Evolutionary conservation across 2,888 invertebrate species (phyloP).

Genomic region (Prenolepis imparis): DNA sequence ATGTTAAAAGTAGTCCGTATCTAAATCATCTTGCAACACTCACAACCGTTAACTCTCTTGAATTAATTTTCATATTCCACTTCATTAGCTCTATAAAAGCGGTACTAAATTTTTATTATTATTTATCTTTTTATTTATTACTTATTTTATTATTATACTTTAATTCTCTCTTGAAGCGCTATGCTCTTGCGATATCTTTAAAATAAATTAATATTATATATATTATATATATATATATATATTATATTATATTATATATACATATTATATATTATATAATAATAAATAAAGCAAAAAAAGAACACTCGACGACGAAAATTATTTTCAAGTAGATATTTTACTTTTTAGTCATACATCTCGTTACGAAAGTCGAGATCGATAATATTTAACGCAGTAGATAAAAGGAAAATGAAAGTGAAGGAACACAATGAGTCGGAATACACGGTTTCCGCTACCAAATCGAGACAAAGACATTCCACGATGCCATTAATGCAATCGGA

Average conservation of each 20-base stretch:
- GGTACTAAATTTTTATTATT: not conserved
- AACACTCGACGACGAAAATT: not conserved
- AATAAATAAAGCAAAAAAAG: not conserved
- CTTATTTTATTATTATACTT: not conserved
- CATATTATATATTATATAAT: not conserved
- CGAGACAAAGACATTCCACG: constrained; percentile 69
- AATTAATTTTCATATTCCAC: constrained; percentile 32
- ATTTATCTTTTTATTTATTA: too few relatives aligned
- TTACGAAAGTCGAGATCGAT: not conserved
- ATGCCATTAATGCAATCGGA: constrained; percentile 74
- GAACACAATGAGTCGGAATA: constrained; percentile 67
- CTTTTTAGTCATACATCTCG: not conserved
- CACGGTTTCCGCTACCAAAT: constrained; percentile 68
- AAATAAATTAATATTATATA: not conserved
- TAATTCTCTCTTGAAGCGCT: not conserved
- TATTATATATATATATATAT: too few relatives aligned
- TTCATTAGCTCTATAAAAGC: not conserved
- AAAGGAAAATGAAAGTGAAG: constrained; percentile 45
- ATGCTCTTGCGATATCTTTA: not conserved
- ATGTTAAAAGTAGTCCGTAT: constrained; percentile 38
- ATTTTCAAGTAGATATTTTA: not conserved
- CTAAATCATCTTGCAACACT: constrained; percentile 50
- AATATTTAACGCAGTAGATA: constrained; percentile 7
- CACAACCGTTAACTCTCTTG: constrained; percentile 45
- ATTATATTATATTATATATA: too few relatives aligned